These are phyloP conservation scores for Diadumene lineata DNA, from an alignment of 92 coral and sea anemone species.

Conservation along the genomic window DNA sequence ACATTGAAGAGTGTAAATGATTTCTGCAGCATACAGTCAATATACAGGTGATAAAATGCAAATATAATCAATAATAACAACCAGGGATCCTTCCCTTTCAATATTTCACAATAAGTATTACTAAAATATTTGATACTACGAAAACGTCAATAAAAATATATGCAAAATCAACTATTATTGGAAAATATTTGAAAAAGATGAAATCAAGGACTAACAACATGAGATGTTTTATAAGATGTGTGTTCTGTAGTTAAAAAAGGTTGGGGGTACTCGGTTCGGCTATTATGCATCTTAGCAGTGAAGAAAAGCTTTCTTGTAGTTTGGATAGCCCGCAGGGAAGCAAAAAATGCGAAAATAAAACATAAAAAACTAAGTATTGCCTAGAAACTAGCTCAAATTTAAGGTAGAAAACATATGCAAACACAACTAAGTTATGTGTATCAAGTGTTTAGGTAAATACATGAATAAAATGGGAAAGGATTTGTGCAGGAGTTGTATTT, in stretches of 20 bases:
- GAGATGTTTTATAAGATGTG: slow-evolving; percentile 9
- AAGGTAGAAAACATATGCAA: neutral
- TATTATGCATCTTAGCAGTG: neutral
- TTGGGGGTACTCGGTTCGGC: slow-evolving; percentile 15
- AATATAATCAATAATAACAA: slow-evolving; percentile 21
- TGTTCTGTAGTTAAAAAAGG: neutral
- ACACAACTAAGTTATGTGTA: neutral
- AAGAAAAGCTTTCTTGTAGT: neutral
- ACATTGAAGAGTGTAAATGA: too few relatives aligned
- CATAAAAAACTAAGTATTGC: neutral
- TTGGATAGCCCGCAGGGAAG: slow-evolving; percentile 2
- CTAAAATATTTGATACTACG: too few relatives aligned
- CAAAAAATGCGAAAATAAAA: neutral
- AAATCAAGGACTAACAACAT: neutral
- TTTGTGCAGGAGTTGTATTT: neutral
- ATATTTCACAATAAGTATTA: neutral
- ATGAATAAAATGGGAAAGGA: neutral
- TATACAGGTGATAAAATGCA: slow-evolving; percentile 23
- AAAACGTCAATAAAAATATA: neutral
- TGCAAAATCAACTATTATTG: neutral
- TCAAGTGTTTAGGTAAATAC: neutral
- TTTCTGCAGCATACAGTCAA: slow-evolving; percentile 2
- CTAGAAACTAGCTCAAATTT: neutral
- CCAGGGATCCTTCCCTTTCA: neutral
- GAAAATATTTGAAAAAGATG: slow-evolving; percentile 19